Conservation (phyloP, 2,113 vertebrate genomes). For the Cebidichthys violaceus region DNA sequence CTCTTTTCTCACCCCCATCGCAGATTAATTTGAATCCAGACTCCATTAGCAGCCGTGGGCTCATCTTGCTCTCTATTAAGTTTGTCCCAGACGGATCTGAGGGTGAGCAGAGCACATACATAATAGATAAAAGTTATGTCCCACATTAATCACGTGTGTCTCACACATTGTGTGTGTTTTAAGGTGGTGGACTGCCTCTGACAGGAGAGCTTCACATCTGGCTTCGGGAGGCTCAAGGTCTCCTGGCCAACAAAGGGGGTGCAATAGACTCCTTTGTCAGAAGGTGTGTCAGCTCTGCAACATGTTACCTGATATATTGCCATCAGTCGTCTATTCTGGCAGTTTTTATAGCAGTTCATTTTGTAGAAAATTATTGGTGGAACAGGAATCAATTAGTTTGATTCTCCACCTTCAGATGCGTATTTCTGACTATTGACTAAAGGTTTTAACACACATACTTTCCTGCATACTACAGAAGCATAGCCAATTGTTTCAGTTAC, state of each 20-base stretch:
- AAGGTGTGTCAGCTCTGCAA: constrained; percentile 83
- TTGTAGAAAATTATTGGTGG: background rate
- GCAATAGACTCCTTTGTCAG: constrained; percentile 88
- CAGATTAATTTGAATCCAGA: constrained; percentile 85
- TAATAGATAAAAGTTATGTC: background rate
- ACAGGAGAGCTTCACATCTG: constrained; percentile 97
- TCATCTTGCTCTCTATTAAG: constrained; percentile 89
- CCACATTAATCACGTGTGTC: background rate
- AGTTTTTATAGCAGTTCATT: background rate
- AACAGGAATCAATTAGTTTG: background rate
- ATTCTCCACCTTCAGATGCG: background rate
- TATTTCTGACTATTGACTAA: background rate
- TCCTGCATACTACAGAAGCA: background rate
- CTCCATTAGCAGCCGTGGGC: constrained; percentile 85
- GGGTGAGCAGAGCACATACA: constrained; percentile 80
- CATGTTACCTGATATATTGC: background rate
- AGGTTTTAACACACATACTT: background rate
- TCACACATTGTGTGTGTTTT: constrained; percentile 25
- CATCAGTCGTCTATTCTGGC: background rate
- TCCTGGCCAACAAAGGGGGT: constrained; percentile 87
- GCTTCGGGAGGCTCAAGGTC: constrained; percentile 91
- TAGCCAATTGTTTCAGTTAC: background rate
- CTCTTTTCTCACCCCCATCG: constrained; percentile 9
- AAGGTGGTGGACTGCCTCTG: constrained; percentile 87
- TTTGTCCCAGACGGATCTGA: constrained; percentile 87